These are phyloP conservation scores for Pelobates fuscus DNA, from an alignment of 2,113 vertebrate species.

Conservation along the genomic window DNA sequence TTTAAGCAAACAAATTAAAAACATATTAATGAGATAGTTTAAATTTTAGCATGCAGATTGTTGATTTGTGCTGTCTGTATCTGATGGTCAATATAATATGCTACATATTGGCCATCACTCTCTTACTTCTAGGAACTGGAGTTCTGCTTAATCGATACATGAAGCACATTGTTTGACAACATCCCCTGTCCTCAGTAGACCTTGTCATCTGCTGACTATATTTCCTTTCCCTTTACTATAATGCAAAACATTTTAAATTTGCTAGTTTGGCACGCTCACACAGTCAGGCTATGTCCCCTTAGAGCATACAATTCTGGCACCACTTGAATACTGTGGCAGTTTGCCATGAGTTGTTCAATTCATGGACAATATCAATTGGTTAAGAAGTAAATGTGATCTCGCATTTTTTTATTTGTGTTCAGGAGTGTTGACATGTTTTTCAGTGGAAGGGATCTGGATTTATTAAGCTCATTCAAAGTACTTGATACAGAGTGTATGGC, in stretches of 20 bases:
- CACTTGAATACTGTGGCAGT: constrained; percentile 13
- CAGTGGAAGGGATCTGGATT: no score
- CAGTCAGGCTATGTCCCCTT: not conserved
- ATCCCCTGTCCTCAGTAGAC: constrained; percentile 27
- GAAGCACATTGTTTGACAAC: not conserved
- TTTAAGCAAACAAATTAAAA: no score
- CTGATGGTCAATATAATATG: no score
- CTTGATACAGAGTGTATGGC: no score
- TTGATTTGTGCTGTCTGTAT: no score
- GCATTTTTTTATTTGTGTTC: no score
- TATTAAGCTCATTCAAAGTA: no score
- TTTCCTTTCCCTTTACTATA: no score
- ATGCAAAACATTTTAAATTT: constrained; percentile 38
- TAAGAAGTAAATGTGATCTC: constrained; percentile 27
- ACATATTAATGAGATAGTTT: no score
- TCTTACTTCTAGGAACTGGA: not conserved
- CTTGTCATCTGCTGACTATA: constrained; percentile 8
- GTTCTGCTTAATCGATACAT: not conserved
- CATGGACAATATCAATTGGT: constrained; percentile 17
- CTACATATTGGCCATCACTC: no score
- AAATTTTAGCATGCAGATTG: no score
- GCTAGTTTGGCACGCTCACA: constrained; percentile 18
- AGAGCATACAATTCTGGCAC: constrained; percentile 26
- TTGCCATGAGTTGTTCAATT: constrained; percentile 29
- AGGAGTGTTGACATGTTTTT: no score